Percentiles rank a stretch among this genome's conserved stretches.
phyloP scores from a whole-genome alignment of 1,140 invertebrate genomes.

The Brachionus plicatilis region DNA sequence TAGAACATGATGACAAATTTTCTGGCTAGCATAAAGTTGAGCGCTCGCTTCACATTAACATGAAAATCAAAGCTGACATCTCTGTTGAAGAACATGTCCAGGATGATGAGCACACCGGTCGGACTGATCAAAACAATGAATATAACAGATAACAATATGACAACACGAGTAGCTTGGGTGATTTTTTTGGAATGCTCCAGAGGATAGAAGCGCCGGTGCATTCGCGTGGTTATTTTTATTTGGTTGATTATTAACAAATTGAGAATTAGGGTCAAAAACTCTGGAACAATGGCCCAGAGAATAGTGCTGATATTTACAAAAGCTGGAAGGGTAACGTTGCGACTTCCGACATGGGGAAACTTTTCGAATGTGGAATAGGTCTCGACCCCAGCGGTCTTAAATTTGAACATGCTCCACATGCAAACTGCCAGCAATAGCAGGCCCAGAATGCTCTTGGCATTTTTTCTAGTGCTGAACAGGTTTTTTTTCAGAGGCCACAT shows the following conservation, averaged over 20 bases:
- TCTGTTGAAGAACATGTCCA: not conserved
- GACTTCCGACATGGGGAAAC: not conserved
- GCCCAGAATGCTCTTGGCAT: not conserved
- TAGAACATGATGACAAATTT: slow-evolving; percentile 24
- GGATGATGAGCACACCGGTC: not conserved
- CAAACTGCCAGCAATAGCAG: not conserved
- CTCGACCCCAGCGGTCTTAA: slow-evolving; percentile 4
- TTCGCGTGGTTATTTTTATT: slow-evolving; percentile 7
- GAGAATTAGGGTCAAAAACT: slow-evolving; percentile 21
- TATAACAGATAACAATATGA: slow-evolving; percentile 5
- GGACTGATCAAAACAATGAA: slow-evolving; percentile 31
- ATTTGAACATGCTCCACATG: slow-evolving; percentile 20
- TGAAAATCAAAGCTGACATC: not conserved
- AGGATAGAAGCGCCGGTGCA: not conserved
- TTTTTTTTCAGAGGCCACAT: slow-evolving; percentile 5
- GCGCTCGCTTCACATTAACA: not conserved
- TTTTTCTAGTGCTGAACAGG: not conserved
- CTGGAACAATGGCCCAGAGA: slow-evolving; percentile 18
- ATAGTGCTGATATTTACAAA: slow-evolving; percentile 24
- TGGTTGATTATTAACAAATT: slow-evolving; percentile 21
- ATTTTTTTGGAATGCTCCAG: not conserved
- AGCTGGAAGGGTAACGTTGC: not conserved
- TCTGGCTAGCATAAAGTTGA: slow-evolving; percentile 11
- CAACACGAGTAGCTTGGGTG: slow-evolving; percentile 23
- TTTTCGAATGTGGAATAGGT: slow-evolving; percentile 10